Base-by-base conservation (phyloP, 2,113 vertebrate genomes). In the Microtus richardsoni region DNA sequence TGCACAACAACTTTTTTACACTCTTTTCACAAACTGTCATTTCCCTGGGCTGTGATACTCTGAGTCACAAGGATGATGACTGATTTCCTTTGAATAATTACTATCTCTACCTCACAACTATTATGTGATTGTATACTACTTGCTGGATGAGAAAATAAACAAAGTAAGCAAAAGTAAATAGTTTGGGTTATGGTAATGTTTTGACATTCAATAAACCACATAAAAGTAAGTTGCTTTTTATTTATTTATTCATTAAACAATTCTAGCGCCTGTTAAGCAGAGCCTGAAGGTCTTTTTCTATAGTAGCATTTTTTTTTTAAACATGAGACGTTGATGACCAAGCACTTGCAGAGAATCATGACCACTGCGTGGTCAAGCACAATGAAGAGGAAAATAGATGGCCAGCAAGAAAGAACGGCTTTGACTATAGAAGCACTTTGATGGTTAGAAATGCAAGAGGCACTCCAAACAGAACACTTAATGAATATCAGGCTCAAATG, bases 21-120 rank as follows among this genome's bases (percentile, higher is more conserved):
- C 41, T 95, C 92, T 93, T 60, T 80, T 83, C 36, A 77, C 90
- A 91, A 77, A n/a, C 47, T 66, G 66, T 88, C 30, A 77, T 60
- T 95, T 91, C 33, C 22, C 28, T 89, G 88, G 84, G 33, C 80
- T 85, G 39, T 62, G 88, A 52, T 49, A 77, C 82, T 94, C 91
- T 68, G 33, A 68, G 16, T 90, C 79, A 0, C 17, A 94, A 93
- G 49, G 95, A 62, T n/a, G 71, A 79, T 30, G 73, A 91, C 52
- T 52, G 78, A 75, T 66, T 90, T 96, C 88, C 85, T 93, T 68
- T 84, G 28, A 96, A 79, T 93, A 96, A 79, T 93, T 93, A 89
- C 58, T 79, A 88, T 28, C 62, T 89, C 49, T 60, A 0, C n/a
- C 87, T 94, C 71, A 28, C 41, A 89, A 71, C 39, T 66, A 41